phyloP scores from a whole-genome alignment of 1,140 invertebrate species.

The Artemia franciscana region DNA sequence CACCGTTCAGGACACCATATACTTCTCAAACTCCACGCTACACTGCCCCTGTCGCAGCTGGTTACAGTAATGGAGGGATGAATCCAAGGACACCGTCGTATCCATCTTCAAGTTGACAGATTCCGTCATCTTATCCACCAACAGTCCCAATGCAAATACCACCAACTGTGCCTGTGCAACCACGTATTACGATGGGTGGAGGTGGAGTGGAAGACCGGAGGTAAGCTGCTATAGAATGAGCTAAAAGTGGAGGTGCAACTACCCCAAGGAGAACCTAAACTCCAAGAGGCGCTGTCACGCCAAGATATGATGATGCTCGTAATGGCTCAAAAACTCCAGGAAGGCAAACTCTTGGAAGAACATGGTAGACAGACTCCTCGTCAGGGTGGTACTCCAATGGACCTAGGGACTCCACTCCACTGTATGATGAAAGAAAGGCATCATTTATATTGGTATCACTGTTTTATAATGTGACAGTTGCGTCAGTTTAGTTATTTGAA shows the following conservation, averaged over 20 bases:
- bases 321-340: conserved; percentile 1
- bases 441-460: too few species aligned
- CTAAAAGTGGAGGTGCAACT: too few species aligned
- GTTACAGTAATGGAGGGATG: conserved; percentile 16
- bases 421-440: conserved; percentile 9
- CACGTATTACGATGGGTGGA: conserved; percentile 5
- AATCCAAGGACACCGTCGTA: conserved; percentile 19
- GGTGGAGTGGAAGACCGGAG: not conserved
- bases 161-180: conserved; percentile 4
- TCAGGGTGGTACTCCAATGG: conserved; percentile 6
- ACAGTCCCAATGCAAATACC: conserved; percentile 23
- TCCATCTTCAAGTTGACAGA: conserved; percentile 57
- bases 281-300: too few species aligned
- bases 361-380: not conserved
- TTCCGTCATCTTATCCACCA: too few species aligned
- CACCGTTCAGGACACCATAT: conserved; percentile 72
- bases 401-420: conserved; percentile 8
- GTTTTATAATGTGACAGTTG: too few species aligned
- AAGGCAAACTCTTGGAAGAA: conserved; percentile 2
- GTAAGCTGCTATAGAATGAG: not conserved
- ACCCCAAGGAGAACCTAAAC: not conserved
- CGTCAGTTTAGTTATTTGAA: too few species aligned
- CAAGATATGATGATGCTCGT: not conserved
- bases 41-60: conserved; percentile 17
- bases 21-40: conserved; percentile 34